phyloP scores from a whole-genome alignment of 2,113 vertebrate genomes.

The Microcebus lehilahytsara region DNA sequence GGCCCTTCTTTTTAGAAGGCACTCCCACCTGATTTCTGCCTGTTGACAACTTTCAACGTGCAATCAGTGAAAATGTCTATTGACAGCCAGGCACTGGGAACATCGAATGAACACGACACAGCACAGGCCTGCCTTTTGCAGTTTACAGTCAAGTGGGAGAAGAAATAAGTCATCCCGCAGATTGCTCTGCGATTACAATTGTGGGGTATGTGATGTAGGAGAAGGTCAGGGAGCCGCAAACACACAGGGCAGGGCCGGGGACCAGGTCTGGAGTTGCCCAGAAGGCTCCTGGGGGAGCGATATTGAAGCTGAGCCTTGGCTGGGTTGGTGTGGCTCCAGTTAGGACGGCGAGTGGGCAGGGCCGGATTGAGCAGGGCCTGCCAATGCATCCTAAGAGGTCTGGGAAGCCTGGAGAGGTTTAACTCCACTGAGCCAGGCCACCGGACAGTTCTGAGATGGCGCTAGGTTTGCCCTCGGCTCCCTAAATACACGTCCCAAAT shows the following conservation, averaged over 20 bases:
- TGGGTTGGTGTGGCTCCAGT: background rate
- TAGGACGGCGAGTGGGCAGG: background rate
- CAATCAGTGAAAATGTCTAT: background rate
- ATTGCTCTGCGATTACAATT: background rate
- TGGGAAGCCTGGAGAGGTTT: background rate
- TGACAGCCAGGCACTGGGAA: background rate
- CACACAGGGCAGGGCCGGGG: background rate
- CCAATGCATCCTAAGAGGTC: background rate
- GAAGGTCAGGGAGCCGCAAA: background rate
- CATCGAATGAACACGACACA: background rate
- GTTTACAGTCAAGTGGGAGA: background rate
- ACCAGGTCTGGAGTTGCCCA: background rate
- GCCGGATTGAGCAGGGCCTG: background rate
- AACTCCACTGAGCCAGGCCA: background rate
- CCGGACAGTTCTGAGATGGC: background rate
- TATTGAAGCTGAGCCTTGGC: background rate
- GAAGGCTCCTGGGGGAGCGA: background rate
- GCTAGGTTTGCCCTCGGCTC: background rate
- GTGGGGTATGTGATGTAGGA: background rate
- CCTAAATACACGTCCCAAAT: background rate
- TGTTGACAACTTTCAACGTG: background rate
- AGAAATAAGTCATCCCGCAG: background rate
- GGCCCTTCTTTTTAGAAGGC: background rate
- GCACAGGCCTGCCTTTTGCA: background rate
- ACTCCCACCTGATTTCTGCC: background rate